Evolutionary conservation across 1,140 invertebrate genomes (phyloP).

Genomic region (Trichoplusia ni): DNA sequence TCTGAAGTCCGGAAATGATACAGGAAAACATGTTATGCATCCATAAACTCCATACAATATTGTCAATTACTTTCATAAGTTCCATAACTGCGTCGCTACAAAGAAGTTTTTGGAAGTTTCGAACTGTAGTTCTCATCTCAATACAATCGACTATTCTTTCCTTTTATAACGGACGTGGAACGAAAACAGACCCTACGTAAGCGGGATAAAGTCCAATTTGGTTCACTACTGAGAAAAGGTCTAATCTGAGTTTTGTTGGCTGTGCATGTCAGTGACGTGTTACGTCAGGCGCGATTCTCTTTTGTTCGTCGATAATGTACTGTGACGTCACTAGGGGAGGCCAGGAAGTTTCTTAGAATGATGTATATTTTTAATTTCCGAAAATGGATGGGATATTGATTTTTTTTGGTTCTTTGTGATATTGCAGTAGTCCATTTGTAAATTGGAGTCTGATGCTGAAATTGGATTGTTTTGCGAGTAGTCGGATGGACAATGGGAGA

Average conservation of each 20-base stretch:
- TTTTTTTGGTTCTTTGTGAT: background rate
- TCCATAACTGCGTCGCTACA: no score
- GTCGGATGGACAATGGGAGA: no score
- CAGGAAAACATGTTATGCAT: no score
- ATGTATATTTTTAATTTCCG: constrained; percentile 37
- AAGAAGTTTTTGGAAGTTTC: no score
- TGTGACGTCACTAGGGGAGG: constrained; percentile 33
- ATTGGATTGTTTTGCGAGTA: no score
- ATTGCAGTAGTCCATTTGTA: background rate
- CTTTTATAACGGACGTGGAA: background rate
- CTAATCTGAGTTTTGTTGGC: constrained; percentile 1
- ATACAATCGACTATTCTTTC: constrained; percentile 37
- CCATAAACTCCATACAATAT: no score
- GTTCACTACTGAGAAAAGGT: background rate
- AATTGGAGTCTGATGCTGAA: no score
- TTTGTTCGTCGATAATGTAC: constrained; percentile 43
- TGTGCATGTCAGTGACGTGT: constrained; percentile 40
- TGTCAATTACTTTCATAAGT: no score
- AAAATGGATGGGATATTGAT: constrained; percentile 22
- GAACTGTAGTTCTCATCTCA: background rate
- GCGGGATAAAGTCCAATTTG: background rate
- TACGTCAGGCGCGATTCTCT: constrained; percentile 43
- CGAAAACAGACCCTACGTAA: background rate
- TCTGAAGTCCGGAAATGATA: no score
- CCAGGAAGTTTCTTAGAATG: constrained; percentile 26